Percentiles rank a stretch among this genome's conserved stretches.
Conservation (phyloP, 2,113 vertebrate species). For the Gobius niger region DNA sequence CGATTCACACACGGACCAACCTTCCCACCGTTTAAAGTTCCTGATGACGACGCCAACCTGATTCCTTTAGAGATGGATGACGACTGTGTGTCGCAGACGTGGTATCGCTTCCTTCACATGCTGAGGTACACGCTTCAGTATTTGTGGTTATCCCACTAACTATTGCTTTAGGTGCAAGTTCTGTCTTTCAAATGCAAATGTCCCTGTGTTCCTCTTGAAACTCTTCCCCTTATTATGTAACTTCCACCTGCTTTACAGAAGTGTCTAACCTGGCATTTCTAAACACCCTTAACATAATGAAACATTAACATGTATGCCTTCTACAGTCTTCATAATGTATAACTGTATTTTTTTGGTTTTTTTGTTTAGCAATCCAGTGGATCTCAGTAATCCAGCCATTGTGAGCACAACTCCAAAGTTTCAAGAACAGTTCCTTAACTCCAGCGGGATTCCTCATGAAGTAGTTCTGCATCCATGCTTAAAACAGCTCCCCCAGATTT, state of each 20-base stretch:
- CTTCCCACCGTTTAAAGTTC: slow-evolving; percentile 93
- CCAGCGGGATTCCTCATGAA: slow-evolving; percentile 91
- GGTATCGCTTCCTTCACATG: slow-evolving; percentile 98
- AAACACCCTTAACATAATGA: not conserved
- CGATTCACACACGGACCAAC: slow-evolving; percentile 91
- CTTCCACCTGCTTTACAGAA: not conserved
- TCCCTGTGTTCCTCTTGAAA: not conserved
- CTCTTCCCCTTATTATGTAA: not conserved
- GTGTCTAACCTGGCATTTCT: not conserved
- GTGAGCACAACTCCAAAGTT: slow-evolving; percentile 97
- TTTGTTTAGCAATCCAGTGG: slow-evolving; percentile 89
- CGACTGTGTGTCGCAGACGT: slow-evolving; percentile 93
- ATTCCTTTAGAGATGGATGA: slow-evolving; percentile 95
- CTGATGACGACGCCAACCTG: slow-evolving; percentile 89
- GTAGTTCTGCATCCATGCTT: slow-evolving; percentile 93
- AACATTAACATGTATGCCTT: not conserved
- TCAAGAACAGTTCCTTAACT: slow-evolving; percentile 94
- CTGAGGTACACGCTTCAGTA: slow-evolving; percentile 79
- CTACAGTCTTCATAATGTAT: not conserved
- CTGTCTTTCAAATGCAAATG: not conserved
- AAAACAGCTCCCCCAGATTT: slow-evolving; percentile 95
- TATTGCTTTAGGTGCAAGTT: no score
- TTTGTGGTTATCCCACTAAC: not conserved
- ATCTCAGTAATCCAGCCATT: slow-evolving; percentile 94
- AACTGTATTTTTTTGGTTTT: not conserved